Evolutionary conservation across 2,113 vertebrate genomes (phyloP), one percentile per base, ranked within the genome.

Genomic region (Zingel zingel): DNA sequence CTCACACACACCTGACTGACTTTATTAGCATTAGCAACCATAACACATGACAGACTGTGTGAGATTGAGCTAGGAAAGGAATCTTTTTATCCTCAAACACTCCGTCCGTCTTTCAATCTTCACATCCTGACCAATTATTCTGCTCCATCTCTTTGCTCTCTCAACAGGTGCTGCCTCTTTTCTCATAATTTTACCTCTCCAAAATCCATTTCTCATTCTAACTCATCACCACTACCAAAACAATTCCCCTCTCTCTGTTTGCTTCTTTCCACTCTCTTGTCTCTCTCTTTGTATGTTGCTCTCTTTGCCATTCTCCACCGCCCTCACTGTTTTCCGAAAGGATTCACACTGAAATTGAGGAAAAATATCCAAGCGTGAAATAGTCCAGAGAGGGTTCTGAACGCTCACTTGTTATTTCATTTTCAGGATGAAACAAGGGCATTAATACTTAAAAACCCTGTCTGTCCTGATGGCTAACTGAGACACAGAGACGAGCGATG

Each of bases 311-410:
- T 74, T 78, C 75, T 82, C 47, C 27, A 12, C 83, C 72, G 9
- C 71, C 66, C 77, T 88, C 66, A 48, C 85, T 64, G 65, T 92
- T 93, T 88, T 93, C 87, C 90, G 83, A 59, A 86, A 91, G 81
- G 84, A 91, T 91, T 92, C 86, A 50, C 68, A 50, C 63, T 56
- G 85, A 91, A 94, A 92, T 92, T 91, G 92, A 92, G 88, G 84
- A 86, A 87, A 92, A 89, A 92, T 91, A 93, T 90, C 91, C 88
- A 93, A 93, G 90, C 91, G 86, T 94, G 91, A 93, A 93, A 94
- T 94, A 91, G 93, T 91, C 91, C 93, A 86, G 91, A 89, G 90
- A 92, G 88, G 76, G 62, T 84, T 84, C 84, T 87, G 89, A 91
- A 91, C 18, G 66, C 84, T 88, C 77, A 82, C 83, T 93, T 92